Percentiles rank a stretch among this genome's conserved stretches.
Conservation (phyloP, 2,888 invertebrate genomes). For the Asteroscopus sphinx region DNA sequence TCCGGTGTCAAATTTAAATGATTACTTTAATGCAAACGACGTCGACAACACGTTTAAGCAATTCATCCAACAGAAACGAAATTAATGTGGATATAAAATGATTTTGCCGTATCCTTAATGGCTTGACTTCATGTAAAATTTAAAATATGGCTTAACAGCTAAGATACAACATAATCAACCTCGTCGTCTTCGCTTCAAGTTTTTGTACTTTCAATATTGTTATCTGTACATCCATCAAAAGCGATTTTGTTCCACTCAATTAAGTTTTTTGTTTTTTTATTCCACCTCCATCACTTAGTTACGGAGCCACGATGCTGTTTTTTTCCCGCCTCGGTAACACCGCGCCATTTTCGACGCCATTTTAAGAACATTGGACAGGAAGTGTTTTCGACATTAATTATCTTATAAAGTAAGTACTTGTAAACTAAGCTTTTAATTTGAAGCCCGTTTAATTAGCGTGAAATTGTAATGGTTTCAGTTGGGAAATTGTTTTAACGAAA, state of each 20-base stretch:
- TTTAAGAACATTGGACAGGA: conserved; percentile 61
- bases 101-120: background rate
- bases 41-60: conserved; percentile 12
- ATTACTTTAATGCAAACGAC: conserved; percentile 16
- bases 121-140: too few relatives aligned
- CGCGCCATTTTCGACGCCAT: conserved; percentile 58
- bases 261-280: conserved; percentile 52
- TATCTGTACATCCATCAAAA: conserved; percentile 56
- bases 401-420: conserved; percentile 50
- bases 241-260: conserved; percentile 51
- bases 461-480: conserved; percentile 27
- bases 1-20: conserved; percentile 16
- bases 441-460: conserved; percentile 35
- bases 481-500: conserved; percentile 16
- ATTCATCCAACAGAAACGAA: conserved; percentile 9
- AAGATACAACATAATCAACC: conserved; percentile 7
- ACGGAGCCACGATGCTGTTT: conserved; percentile 46
- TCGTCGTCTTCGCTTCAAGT: conserved; percentile 17
- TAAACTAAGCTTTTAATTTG: conserved; percentile 41
- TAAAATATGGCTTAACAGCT: conserved; percentile 5
- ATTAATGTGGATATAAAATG: conserved; percentile 11
- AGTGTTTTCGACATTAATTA: conserved; percentile 65
- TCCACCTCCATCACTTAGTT: conserved; percentile 39
- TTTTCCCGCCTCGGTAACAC: conserved; percentile 49
- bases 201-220: conserved; percentile 32